Evolutionary conservation across 2,888 invertebrate genomes (phyloP).

Genomic region (Sipha maydis): DNA sequence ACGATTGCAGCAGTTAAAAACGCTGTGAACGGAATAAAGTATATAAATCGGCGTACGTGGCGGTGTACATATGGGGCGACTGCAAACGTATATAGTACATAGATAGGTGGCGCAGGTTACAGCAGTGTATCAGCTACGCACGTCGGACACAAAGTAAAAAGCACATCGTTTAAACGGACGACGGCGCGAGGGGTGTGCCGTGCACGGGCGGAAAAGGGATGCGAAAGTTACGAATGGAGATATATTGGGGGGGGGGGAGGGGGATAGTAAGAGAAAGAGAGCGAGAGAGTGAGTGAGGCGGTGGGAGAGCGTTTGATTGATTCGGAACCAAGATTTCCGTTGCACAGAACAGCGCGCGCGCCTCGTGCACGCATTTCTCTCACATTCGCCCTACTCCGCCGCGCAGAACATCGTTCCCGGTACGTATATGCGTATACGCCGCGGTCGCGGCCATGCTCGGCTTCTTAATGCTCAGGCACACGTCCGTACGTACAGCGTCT

Average conservation of each 20-base stretch:
- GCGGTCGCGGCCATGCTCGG: not conserved
- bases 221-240: too few species aligned
- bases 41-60: not conserved
- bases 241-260: too few species aligned
- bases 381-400: not conserved
- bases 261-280: too few species aligned
- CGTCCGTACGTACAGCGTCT: not conserved
- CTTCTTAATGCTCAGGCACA: not conserved
- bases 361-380: slow-evolving; percentile 23
- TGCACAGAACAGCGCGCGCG: not conserved
- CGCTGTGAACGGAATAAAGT: not conserved
- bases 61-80: too few species aligned
- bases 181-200: not conserved
- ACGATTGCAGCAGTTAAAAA: slow-evolving; percentile 11
- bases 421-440: not conserved
- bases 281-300: not conserved
- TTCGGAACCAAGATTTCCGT: slow-evolving; percentile 49
- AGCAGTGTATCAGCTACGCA: not conserved
- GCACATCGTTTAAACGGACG: slow-evolving; percentile 4
- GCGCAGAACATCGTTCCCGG: not conserved
- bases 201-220: not conserved
- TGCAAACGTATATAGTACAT: not conserved
- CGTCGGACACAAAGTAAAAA: slow-evolving; percentile 13
- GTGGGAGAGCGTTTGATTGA: slow-evolving; percentile 40
- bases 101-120: not conserved